Conservation (phyloP, 2,113 vertebrate species). For the Sturnira hondurensis region DNA sequence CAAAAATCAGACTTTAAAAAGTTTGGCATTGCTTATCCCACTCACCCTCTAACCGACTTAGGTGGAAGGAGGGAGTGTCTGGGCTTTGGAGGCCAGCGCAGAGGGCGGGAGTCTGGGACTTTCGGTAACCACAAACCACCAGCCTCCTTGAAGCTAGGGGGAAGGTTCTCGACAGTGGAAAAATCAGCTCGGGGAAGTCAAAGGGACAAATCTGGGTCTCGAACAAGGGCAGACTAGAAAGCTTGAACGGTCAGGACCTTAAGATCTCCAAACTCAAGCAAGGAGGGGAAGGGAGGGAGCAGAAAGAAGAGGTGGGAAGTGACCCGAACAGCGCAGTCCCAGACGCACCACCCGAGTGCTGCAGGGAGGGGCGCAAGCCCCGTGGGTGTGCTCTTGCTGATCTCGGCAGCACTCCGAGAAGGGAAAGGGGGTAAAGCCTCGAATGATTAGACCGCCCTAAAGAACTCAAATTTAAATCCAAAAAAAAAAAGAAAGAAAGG, state of each 20-base stretch:
- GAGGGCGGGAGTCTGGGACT: neutral
- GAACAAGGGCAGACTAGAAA: neutral
- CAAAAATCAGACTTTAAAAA: constrained; percentile 57
- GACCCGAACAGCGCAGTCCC: neutral
- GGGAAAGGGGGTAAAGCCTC: constrained; percentile 32
- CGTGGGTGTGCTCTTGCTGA: no score
- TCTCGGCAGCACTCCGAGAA: neutral
- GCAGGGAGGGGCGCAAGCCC: neutral
- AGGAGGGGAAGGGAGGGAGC: neutral
- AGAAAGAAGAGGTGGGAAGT: neutral
- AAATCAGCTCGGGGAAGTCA: neutral
- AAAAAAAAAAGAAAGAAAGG: neutral
- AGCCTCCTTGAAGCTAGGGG: neutral
- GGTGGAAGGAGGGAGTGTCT: neutral
- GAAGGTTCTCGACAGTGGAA: neutral
- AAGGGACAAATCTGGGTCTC: neutral
- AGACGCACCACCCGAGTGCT: accelerated
- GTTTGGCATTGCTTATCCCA: neutral
- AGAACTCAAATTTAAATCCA: constrained; percentile 72
- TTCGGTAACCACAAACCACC: neutral
- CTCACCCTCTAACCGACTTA: constrained; percentile 28
- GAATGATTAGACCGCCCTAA: constrained; percentile 75
- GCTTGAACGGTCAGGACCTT: neutral
- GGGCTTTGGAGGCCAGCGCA: neutral
- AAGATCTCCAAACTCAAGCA: neutral